Evolutionary conservation across 2,113 vertebrate species (phyloP).

Genomic region (Nycticorax nycticorax): DNA sequence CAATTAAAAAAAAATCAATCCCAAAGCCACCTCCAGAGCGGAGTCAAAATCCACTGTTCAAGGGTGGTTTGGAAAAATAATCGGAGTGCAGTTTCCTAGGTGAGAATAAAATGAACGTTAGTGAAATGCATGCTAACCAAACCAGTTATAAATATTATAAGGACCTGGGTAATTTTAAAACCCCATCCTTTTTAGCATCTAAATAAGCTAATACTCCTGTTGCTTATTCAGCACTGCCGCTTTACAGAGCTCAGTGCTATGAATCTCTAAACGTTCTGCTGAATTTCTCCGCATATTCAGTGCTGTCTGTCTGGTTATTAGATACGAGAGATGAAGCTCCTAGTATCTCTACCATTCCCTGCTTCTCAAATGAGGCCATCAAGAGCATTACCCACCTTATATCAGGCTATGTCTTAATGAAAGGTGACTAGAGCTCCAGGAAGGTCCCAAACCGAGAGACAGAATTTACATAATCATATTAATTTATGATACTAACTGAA

Average conservation of each 20-base stretch:
- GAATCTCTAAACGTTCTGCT: conserved; percentile 14
- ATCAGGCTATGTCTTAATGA: background rate
- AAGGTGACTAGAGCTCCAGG: conserved; percentile 26
- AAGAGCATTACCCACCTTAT: background rate
- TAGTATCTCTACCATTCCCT: background rate
- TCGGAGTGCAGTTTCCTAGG: background rate
- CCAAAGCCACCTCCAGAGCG: conserved; percentile 1
- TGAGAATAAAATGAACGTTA: conserved; percentile 30
- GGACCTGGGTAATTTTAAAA: conserved; percentile 43
- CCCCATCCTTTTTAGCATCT: conserved; percentile 46
- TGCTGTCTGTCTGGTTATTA: background rate
- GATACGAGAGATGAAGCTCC: background rate
- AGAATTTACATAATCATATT: conserved; percentile 55
- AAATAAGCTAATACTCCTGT: conserved; percentile 51
- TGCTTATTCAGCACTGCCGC: conserved; percentile 62
- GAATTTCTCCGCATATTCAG: background rate
- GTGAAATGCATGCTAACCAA: conserved; percentile 20
- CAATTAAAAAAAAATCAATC: background rate
- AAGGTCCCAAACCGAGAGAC: background rate
- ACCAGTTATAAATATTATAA: conserved; percentile 34
- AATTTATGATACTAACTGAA: background rate
- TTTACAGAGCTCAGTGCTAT: conserved; percentile 12
- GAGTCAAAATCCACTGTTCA: background rate
- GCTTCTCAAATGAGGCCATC: conserved; percentile 32
- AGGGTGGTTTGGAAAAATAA: background rate